Conservation (phyloP, 1,140 invertebrate genomes). For the Dryas iulia region DNA sequence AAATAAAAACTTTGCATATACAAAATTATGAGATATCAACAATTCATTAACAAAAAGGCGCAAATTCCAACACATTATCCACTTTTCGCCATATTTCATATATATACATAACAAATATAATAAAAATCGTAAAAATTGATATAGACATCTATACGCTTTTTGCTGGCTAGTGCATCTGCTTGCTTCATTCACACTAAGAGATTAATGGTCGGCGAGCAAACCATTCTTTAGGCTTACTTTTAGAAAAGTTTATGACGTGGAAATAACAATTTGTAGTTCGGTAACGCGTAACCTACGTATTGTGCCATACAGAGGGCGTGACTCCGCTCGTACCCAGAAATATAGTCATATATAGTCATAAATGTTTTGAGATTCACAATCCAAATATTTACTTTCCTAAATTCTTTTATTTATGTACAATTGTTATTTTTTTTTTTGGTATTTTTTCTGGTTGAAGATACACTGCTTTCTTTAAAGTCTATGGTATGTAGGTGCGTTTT, state of each 20-base stretch:
- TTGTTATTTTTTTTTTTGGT: constrained; percentile 4
- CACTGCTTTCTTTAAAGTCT: background rate
- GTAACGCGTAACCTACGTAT: constrained; percentile 43
- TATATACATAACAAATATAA: constrained; percentile 1
- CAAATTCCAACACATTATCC: background rate
- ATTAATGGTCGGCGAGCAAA: constrained; percentile 58
- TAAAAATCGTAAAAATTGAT: constrained; percentile 30
- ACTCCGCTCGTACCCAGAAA: constrained; percentile 43
- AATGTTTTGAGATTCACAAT: constrained; percentile 64
- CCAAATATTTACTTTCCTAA: constrained; percentile 73
- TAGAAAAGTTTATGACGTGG: constrained; percentile 71
- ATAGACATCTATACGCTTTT: constrained; percentile 31
- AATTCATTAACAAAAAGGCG: background rate
- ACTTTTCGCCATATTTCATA: background rate
- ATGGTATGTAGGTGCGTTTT: background rate
- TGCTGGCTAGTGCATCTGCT: constrained; percentile 26
- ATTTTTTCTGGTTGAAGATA: too few relatives aligned
- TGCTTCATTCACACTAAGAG: constrained; percentile 54
- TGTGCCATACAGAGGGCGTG: constrained; percentile 66
- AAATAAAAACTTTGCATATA: background rate
- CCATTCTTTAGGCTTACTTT: constrained; percentile 49
- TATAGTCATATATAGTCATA: constrained; percentile 29
- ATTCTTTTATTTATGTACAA: constrained; percentile 47
- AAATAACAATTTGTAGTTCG: constrained; percentile 74
- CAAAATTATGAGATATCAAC: background rate